phyloP scores from a whole-genome alignment of 2,888 invertebrate species.

The Drosophila multiciliata region DNA sequence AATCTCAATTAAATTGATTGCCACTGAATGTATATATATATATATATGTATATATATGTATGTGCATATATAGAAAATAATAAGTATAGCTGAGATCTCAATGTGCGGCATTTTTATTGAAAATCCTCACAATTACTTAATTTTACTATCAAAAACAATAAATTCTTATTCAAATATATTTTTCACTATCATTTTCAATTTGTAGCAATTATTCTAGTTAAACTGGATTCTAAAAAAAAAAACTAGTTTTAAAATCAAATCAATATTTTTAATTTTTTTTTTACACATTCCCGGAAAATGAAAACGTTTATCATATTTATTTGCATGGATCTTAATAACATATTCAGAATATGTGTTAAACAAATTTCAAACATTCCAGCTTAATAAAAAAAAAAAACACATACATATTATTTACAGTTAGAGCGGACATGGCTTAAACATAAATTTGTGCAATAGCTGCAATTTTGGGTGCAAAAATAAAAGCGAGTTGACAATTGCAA shows the following conservation, averaged over 20 bases:
- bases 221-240: neutral
- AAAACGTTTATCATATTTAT: constrained; percentile 6
- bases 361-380: constrained; percentile 7
- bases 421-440: constrained; percentile 27
- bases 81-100: neutral
- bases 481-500: constrained; percentile 60
- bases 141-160: neutral
- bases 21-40: constrained; percentile 41
- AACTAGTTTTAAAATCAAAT: neutral
- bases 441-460: constrained; percentile 31
- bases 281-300: neutral
- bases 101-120: neutral
- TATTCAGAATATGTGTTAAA: constrained; percentile 14
- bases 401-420: constrained; percentile 22
- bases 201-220: neutral
- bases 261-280: neutral
- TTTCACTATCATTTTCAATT: neutral
- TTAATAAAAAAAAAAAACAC: neutral
- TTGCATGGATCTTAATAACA: constrained; percentile 12
- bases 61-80: neutral
- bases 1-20: constrained; percentile 79
- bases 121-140: neutral
- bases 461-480: constrained; percentile 13
- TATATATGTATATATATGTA: neutral
- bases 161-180: neutral